Conservation (phyloP, 2,113 vertebrate genomes). For the Tachycineta bicolor region DNA sequence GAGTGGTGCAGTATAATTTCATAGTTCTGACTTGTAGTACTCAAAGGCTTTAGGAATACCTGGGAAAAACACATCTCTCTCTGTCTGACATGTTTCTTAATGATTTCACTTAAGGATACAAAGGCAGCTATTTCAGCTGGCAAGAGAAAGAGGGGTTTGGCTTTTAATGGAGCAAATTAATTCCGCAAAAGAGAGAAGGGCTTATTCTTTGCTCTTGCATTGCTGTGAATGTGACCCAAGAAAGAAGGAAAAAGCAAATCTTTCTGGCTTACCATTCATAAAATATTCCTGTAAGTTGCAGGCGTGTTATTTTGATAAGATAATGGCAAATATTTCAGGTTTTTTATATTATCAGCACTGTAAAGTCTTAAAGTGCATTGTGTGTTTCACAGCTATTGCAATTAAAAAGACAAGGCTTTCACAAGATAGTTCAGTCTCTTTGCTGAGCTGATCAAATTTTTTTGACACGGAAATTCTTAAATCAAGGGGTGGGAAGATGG, state of each 20-base stretch:
- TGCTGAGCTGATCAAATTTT: conserved; percentile 12
- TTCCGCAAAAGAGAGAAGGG: background rate
- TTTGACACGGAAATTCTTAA: conserved; percentile 27
- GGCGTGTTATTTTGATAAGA: background rate
- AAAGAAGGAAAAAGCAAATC: background rate
- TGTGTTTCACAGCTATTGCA: background rate
- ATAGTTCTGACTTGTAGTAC: conserved; percentile 22
- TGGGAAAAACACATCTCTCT: conserved; percentile 59
- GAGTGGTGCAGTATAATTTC: conserved; percentile 21
- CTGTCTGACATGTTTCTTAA: conserved; percentile 5
- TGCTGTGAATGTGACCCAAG: background rate
- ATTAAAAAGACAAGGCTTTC: conserved; percentile 1
- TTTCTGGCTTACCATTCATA: background rate
- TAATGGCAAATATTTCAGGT: background rate
- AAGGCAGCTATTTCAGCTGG: conserved; percentile 37
- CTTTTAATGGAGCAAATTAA: conserved; percentile 40
- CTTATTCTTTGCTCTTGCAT: conserved; percentile 2
- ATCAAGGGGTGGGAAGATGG: conserved; percentile 29
- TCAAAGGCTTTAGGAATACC: conserved; percentile 63
- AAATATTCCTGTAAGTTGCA: background rate
- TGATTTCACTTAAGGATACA: conserved; percentile 20
- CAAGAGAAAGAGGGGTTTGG: background rate
- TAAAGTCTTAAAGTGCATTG: background rate
- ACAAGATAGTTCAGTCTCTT: background rate
- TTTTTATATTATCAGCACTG: background rate